These are phyloP conservation scores for Sebastes minor DNA, from an alignment of 2,797 vertebrate species.

Conservation along the genomic window DNA sequence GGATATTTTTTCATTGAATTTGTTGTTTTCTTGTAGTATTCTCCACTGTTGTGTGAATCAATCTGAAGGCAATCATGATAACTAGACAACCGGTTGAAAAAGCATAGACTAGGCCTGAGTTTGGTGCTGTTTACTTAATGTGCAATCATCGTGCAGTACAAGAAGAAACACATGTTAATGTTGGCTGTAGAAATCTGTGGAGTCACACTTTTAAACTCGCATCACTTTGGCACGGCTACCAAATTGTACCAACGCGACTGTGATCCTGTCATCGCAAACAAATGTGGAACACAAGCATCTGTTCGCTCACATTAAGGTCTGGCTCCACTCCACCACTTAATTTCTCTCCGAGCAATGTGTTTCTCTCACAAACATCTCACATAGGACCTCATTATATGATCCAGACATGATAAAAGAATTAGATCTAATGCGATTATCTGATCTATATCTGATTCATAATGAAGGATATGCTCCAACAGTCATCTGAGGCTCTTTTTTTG, in stretches of 20 bases:
- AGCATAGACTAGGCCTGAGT: background rate
- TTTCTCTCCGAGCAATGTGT: constrained; percentile 12
- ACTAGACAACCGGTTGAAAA: constrained; percentile 9
- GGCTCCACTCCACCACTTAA: constrained; percentile 6
- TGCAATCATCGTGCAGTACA: background rate
- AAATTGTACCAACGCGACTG: background rate
- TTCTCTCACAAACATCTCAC: constrained; percentile 13
- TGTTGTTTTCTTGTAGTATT: constrained; percentile 14
- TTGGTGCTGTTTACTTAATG: constrained; percentile 26
- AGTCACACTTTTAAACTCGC: constrained; percentile 20
- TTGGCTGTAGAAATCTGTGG: constrained; percentile 23
- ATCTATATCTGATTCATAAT: constrained; percentile 25
- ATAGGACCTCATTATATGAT: constrained; percentile 1
- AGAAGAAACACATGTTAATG: constrained; percentile 4
- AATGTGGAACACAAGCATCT: constrained; percentile 46
- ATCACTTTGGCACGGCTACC: constrained; percentile 1
- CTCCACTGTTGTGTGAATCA: constrained; percentile 10
- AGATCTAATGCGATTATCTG: constrained; percentile 10
- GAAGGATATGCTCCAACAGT: background rate
- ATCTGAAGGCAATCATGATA: background rate
- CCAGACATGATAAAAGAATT: background rate
- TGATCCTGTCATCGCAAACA: constrained; percentile 18
- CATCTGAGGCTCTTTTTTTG: background rate
- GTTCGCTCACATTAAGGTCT: constrained; percentile 37
- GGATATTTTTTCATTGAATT: background rate